Conservation (phyloP, 2,888 invertebrate genomes). For the Agrotis ipsilon region DNA sequence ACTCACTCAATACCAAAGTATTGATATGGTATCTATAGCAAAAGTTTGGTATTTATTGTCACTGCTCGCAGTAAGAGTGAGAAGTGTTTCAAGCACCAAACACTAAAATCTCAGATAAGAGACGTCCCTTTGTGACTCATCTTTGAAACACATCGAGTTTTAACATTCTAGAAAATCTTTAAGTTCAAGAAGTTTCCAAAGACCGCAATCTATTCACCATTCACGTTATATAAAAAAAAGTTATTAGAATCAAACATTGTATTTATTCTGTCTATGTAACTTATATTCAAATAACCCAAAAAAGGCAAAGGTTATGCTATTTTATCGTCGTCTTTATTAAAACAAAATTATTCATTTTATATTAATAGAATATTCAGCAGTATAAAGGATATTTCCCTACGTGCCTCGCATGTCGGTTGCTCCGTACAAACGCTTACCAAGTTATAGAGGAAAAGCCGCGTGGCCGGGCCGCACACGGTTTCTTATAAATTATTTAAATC, state of each 20-base stretch:
- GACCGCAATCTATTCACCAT: neutral
- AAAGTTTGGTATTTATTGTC: constrained; percentile 17
- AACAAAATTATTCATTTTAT: constrained; percentile 40
- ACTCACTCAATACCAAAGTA: neutral
- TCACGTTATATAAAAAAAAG: neutral
- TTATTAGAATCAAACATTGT: neutral
- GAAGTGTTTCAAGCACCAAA: constrained; percentile 35
- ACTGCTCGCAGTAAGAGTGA: constrained; percentile 5
- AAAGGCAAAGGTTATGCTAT: neutral
- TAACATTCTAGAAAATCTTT: constrained; percentile 12
- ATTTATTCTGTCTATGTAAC: neutral
- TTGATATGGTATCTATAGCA: neutral
- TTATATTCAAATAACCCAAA: constrained; percentile 1
- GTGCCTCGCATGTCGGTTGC: constrained; percentile 25
- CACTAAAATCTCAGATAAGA: constrained; percentile 25
- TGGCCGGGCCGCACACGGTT: constrained; percentile 41
- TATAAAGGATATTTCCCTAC: constrained; percentile 43
- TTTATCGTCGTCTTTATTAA: constrained; percentile 23
- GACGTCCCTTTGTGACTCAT: constrained; percentile 30
- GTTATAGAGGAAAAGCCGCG: constrained; percentile 36
- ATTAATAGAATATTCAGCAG: constrained; percentile 42
- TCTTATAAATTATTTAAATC: constrained; percentile 74
- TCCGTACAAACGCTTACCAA: constrained; percentile 47
- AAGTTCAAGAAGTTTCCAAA: neutral
- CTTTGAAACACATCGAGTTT: constrained; percentile 25